These are phyloP conservation scores for Adrianichthys oophorus DNA, from an alignment of 2,797 vertebrate species.

Conservation along the genomic window DNA sequence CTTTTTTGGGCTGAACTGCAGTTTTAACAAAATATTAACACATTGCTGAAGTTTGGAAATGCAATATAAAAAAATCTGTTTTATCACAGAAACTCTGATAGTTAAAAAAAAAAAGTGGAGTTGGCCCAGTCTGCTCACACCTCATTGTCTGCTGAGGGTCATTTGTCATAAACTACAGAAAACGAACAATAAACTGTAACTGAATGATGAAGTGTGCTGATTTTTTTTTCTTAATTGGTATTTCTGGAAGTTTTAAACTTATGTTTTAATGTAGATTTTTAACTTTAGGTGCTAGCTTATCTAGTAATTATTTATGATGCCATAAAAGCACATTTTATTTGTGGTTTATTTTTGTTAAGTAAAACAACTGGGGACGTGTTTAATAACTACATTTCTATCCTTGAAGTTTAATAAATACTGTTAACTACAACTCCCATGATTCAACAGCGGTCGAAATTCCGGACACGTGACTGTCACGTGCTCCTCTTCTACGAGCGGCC, in stretches of 20 bases:
- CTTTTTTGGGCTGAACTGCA: background rate
- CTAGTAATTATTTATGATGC: too few relatives aligned
- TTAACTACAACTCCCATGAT: constrained; percentile 50
- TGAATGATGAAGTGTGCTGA: constrained; percentile 17
- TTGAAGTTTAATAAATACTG: too few relatives aligned
- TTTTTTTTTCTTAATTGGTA: background rate
- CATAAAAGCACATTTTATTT: too few relatives aligned
- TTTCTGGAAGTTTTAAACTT: background rate
- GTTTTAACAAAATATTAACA: constrained; percentile 6
- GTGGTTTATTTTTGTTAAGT: too few relatives aligned
- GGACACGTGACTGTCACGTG: constrained; percentile 54
- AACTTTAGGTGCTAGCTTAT: too few relatives aligned
- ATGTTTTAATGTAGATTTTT: too few relatives aligned
- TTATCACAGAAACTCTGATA: constrained; percentile 1
- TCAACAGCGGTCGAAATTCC: background rate
- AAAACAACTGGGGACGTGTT: too few relatives aligned
- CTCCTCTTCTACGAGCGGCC: background rate
- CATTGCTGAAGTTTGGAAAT: constrained; percentile 7
- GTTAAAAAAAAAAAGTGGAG: constrained; percentile 19
- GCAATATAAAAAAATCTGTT: constrained; percentile 10
- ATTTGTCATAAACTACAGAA: constrained; percentile 46
- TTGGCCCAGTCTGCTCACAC: constrained; percentile 15
- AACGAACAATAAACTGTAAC: constrained; percentile 64
- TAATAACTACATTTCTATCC: too few relatives aligned
- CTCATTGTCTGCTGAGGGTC: constrained; percentile 40